Evolutionary conservation across 1,140 invertebrate genomes (phyloP).

Genomic region (Muscidifurax raptorellus): DNA sequence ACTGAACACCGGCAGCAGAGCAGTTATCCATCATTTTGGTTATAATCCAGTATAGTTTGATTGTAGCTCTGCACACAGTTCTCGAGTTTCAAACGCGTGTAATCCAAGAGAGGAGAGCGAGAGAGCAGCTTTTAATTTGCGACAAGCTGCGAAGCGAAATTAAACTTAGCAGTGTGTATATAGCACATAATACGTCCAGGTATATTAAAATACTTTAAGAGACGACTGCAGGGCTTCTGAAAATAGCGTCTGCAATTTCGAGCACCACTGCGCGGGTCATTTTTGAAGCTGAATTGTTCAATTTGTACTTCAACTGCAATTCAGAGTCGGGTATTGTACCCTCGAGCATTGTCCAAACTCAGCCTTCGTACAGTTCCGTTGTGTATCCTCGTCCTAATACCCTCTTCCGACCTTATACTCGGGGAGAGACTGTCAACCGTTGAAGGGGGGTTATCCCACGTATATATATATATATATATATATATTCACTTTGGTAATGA

Average conservation of each 20-base stretch:
- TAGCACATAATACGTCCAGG: background rate
- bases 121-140: background rate
- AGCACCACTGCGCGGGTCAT: background rate
- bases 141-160: background rate
- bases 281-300: background rate
- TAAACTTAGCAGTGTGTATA: background rate
- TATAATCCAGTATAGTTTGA: too few relatives aligned
- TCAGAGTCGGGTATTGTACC: background rate
- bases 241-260: background rate
- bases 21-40: background rate
- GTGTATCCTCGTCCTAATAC: background rate
- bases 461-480: too few relatives aligned
- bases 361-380: background rate
- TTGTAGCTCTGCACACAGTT: too few relatives aligned
- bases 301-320: background rate
- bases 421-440: background rate
- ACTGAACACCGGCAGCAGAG: background rate
- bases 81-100: too few relatives aligned
- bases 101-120: background rate
- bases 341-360: background rate
- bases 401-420: too few relatives aligned
- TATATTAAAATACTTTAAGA: background rate
- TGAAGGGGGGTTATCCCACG: background rate
- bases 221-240: background rate
- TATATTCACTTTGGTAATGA: too few relatives aligned